These are phyloP conservation scores for Nannospalax galili DNA, from an alignment of 2,113 vertebrate genomes.

Conservation along the genomic window DNA sequence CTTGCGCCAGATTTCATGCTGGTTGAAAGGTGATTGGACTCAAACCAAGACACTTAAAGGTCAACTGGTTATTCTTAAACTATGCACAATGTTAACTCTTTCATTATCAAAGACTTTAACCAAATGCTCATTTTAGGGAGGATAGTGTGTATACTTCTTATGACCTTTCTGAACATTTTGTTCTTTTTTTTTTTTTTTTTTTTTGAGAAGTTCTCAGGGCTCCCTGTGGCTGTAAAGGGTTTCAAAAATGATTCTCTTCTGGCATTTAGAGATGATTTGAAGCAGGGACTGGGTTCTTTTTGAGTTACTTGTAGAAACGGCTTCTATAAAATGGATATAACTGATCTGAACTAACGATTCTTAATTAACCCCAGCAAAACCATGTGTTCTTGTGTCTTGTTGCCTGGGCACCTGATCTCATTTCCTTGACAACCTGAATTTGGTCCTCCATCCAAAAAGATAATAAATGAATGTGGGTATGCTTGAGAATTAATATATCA, in stretches of 20 bases:
- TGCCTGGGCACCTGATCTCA: too few relatives aligned
- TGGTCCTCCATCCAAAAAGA: too few relatives aligned
- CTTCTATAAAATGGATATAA: too few relatives aligned
- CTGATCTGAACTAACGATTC: too few relatives aligned
- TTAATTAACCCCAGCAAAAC: too few relatives aligned
- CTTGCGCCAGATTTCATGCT: conserved; percentile 75
- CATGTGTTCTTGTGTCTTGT: too few relatives aligned
- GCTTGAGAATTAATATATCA: too few relatives aligned
- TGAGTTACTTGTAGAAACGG: neutral
- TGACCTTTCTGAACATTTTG: conserved; percentile 40
- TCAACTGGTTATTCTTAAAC: conserved; percentile 72
- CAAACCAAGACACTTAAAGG: conserved; percentile 78
- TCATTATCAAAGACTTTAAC: neutral
- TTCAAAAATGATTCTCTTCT: conserved; percentile 15
- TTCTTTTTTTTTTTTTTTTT: neutral
- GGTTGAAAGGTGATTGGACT: conserved; percentile 79
- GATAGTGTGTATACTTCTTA: neutral
- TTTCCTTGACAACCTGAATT: too few relatives aligned
- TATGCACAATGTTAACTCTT: conserved; percentile 70
- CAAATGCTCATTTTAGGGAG: conserved; percentile 56
- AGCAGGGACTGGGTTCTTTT: conserved; percentile 22
- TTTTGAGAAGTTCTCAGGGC: neutral
- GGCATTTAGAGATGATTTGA: conserved; percentile 43
- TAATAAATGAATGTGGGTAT: too few relatives aligned
- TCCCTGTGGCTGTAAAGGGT: conserved; percentile 34